Base-by-base conservation (phyloP, 1,140 invertebrate genomes). In the Euwallacea fornicatus region DNA sequence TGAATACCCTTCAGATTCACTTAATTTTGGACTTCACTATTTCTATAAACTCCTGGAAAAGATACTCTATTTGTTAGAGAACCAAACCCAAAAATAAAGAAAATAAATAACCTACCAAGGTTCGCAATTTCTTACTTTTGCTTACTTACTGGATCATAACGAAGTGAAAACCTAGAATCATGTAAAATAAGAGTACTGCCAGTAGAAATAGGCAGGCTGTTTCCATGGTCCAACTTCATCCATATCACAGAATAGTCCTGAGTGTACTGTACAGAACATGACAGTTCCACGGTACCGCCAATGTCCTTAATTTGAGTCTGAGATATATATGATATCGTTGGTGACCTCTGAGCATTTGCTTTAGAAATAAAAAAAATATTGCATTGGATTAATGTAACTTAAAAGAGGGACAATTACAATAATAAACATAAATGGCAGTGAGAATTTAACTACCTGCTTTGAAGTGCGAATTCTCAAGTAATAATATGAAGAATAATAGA, bases 251-350 rank as follows among this genome's bases (percentile, higher is more conserved):
- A 90, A 82, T 93, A 96, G 61, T 95, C 93, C 76, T 90, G 86
- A 2, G 90, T 90, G 83, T 96, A 96, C 77, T 96, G 93, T 4
- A 96, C 93, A 0, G 93, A 94, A 80, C 95, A 97, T 64, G 90
- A 89, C 62, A 97, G 84, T 78, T 96, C 93, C 0, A 94, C 92
- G 10, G 91, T 91, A 41, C 91, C 91, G 2, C 94, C 94, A 74
- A 97, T 95, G 82, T 96, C 93, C 78, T 93, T 90, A 54, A 96
- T 93, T 84, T 95, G 93, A 80, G 94, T 91, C 80, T 95, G 92
- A 0, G 93, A 93, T 73, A 96, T 96, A 73, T 93, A 92, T 0
- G 93, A 95, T 77, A 97, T 97, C 1, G 92, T 94, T 4, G 95
- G 95, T 11, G 93, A 93, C 73, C 93, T 85, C 79, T 95, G 93